Base-by-base conservation (phyloP, 2,797 vertebrate species). In the Tamandua tetradactyla region DNA sequence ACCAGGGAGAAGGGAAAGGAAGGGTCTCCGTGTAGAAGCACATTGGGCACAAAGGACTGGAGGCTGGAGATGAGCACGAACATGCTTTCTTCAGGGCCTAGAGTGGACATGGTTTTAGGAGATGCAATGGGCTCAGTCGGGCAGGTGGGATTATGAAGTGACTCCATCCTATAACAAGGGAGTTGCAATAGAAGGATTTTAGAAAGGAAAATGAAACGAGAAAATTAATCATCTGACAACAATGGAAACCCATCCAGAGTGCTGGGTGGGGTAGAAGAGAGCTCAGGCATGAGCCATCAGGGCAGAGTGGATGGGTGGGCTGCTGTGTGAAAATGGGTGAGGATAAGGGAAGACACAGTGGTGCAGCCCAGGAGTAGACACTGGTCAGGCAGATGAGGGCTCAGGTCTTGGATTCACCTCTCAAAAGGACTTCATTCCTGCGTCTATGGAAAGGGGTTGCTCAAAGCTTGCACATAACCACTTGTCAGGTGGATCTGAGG, bases 381-480 rank as follows among this genome's bases (percentile, higher is more conserved):
- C 6, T 3, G 11, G 4, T 22, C 44, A 17, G 27, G 12, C n/a
- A 17, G 74, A 15, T 14, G 7, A 1, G 13, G 32, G 0, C 7
- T 57, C 47, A 20, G 3, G 0, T 20, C 18, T 37, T 25, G 32
- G 69, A 9, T 23, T 59, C n/a, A n/a, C 47, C 1, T 0, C 30
- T 40, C 4, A 32, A 44, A 23, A 0, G 5, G 32, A 18, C 49
- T 40, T 42, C 5, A 22, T n/a, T 32, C n/a, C 57, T 59, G 37
- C 14, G 1, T 35, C 14, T 6, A 20, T 23, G 18, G 18, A 52
- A 8, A 18, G 10, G 47, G 20, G 20, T 57, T 7, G 7, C 52
- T 22, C 17, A 1, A 52, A 47, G 17, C 1, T 10, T 13, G 9
- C 4, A 20, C 7, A 25, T 9, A 2, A 22, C 18, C 3, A 0